A percentile compares a stretch with the other conserved stretches of the same genome.
Conservation (phyloP, 2,113 vertebrate genomes). For the Cranoglanis bouderius region DNA sequence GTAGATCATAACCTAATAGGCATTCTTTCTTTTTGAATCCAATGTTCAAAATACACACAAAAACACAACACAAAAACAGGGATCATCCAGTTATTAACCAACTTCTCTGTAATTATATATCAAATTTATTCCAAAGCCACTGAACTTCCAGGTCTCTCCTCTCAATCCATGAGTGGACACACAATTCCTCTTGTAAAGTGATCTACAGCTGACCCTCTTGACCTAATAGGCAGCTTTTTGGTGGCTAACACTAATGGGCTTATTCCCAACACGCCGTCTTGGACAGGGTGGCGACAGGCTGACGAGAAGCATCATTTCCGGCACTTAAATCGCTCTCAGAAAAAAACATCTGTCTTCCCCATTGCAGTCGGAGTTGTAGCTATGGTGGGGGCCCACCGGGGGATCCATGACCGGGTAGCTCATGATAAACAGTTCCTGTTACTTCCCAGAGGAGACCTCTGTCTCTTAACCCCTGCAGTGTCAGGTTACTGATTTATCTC, state of each 20-base stretch:
- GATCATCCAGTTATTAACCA: background rate
- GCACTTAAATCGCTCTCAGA: slow-evolving; percentile 55
- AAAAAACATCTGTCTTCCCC: slow-evolving; percentile 61
- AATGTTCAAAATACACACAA: background rate
- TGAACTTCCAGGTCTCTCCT: background rate
- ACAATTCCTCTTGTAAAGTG: slow-evolving; percentile 42
- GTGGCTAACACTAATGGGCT: slow-evolving; percentile 43
- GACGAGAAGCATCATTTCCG: slow-evolving; percentile 62
- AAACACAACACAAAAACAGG: background rate
- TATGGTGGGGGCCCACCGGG: slow-evolving; percentile 7
- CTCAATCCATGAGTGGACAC: slow-evolving; percentile 1
- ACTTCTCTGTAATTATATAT: background rate
- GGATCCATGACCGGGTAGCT: slow-evolving; percentile 51
- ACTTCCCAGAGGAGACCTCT: slow-evolving; percentile 56
- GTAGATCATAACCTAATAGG: background rate
- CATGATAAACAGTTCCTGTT: slow-evolving; percentile 64
- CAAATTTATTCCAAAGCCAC: background rate
- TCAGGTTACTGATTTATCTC: slow-evolving; percentile 64
- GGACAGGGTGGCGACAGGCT: slow-evolving; percentile 50
- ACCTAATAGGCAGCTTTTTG: slow-evolving; percentile 44
- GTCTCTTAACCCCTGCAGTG: slow-evolving; percentile 59
- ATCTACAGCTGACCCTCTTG: slow-evolving; percentile 43
- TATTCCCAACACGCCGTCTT: slow-evolving; percentile 45
- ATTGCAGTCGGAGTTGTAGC: slow-evolving; percentile 43
- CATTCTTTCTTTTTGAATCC: background rate